Conservation (phyloP, 2,113 vertebrate species). For the Myocastor coypus region DNA sequence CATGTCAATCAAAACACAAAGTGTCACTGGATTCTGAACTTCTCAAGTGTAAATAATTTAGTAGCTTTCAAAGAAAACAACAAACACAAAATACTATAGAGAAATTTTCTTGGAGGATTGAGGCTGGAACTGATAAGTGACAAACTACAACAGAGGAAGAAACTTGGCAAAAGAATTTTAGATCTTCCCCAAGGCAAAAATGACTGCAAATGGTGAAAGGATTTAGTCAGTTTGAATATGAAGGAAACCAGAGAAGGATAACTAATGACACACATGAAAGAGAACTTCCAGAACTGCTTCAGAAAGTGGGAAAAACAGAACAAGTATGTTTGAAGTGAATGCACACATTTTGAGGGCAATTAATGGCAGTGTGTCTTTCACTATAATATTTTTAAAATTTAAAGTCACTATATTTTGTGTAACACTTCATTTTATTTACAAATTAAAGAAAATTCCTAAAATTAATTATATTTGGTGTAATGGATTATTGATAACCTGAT, state of each 20-base stretch:
- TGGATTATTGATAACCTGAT: neutral
- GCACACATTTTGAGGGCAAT: neutral
- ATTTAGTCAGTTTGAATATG: neutral
- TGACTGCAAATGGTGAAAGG: neutral
- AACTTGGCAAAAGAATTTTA: too few species aligned
- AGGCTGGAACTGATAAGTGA: too few species aligned
- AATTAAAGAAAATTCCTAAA: neutral
- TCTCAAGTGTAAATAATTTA: neutral
- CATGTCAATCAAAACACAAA: neutral
- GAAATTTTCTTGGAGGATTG: neutral
- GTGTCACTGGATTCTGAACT: neutral
- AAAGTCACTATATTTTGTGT: neutral
- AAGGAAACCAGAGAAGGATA: neutral
- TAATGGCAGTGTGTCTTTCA: neutral
- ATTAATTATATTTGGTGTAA: neutral
- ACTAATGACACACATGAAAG: too few species aligned
- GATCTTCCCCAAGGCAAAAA: neutral
- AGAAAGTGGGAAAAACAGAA: too few species aligned
- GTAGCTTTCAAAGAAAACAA: neutral
- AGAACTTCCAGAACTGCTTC: too few species aligned
- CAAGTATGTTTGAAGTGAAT: too few species aligned
- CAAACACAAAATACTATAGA: neutral
- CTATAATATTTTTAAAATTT: neutral
- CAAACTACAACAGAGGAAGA: too few species aligned
- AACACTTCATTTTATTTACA: neutral